Percentiles rank a stretch among this genome's conserved stretches.
phyloP scores from a whole-genome alignment of 92 coral and sea anemone genomes.

The Actinostola sp. region DNA sequence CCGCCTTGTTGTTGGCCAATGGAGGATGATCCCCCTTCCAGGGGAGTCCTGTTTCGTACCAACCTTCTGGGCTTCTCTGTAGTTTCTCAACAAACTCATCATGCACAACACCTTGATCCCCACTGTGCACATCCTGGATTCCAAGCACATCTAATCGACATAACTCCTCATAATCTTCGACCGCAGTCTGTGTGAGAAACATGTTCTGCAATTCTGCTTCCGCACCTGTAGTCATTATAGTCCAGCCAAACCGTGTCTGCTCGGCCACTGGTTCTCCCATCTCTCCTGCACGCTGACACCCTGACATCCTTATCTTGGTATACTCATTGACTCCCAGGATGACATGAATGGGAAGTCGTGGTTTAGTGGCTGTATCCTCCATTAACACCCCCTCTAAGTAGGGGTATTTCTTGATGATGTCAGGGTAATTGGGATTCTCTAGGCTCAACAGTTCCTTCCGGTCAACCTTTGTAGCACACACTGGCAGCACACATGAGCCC shows the following conservation, averaged over 20 bases:
- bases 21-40: too few relatives aligned
- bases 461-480: slow-evolving; percentile 39
- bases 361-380: slow-evolving; percentile 26
- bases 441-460: slow-evolving; percentile 27
- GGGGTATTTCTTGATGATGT: slow-evolving; percentile 7
- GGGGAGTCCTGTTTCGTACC: too few relatives aligned
- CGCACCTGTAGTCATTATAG: background rate
- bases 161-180: slow-evolving; percentile 1
- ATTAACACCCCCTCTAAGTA: slow-evolving; percentile 17
- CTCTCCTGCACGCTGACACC: slow-evolving; percentile 1
- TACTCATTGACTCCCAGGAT: slow-evolving; percentile 27
- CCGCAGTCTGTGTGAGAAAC: slow-evolving; percentile 12
- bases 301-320: slow-evolving; percentile 18
- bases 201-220: slow-evolving; percentile 6
- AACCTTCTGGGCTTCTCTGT: too few relatives aligned
- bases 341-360: slow-evolving; percentile 13
- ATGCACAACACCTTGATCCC: too few relatives aligned
- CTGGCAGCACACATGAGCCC: slow-evolving; percentile 16
- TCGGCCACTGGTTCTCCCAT: slow-evolving; percentile 16
- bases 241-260: background rate
- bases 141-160: too few relatives aligned
- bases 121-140: too few relatives aligned
- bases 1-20: too few relatives aligned
- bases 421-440: slow-evolving; percentile 36
- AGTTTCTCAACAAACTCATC: too few relatives aligned